Evolutionary conservation across 64 coral and sea anemone species (phyloP).

Genomic region (Actinia tenebrosa): DNA sequence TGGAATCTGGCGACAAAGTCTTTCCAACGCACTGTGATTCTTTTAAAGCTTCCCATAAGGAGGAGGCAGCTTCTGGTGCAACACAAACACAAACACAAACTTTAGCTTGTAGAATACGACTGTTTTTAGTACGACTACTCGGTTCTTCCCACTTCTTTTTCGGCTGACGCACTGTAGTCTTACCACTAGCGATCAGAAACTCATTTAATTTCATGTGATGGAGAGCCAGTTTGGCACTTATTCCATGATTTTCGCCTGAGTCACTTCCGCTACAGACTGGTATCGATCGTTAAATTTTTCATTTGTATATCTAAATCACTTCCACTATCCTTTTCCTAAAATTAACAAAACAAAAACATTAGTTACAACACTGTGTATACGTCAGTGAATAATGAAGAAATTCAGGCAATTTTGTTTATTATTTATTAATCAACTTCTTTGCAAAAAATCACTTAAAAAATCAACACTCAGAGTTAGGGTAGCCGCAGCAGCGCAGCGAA

Average conservation of each 20-base stretch:
- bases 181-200: constrained; percentile 25
- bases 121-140: background rate
- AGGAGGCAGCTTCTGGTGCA: background rate
- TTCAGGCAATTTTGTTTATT: too few species aligned
- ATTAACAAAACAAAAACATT: too few species aligned
- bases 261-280: constrained; percentile 18
- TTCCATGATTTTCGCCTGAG: constrained; percentile 4
- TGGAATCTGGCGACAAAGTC: constrained; percentile 3
- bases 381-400: too few species aligned
- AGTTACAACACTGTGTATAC: too few species aligned
- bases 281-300: background rate
- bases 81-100: constrained; percentile 1
- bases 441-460: too few species aligned
- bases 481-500: too few species aligned
- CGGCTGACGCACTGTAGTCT: background rate
- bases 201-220: constrained; percentile 23
- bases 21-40: constrained; percentile 23
- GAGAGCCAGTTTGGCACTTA: background rate
- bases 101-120: constrained; percentile 10
- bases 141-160: constrained; percentile 30
- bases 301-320: background rate
- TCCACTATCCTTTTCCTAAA: background rate
- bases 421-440: too few species aligned
- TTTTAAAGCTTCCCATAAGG: constrained; percentile 23
- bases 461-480: too few species aligned